Evolutionary conservation across 2,113 vertebrate species (phyloP), one percentile per base, ranked within the genome.

Genomic region (Ammodytes dubius): DNA sequence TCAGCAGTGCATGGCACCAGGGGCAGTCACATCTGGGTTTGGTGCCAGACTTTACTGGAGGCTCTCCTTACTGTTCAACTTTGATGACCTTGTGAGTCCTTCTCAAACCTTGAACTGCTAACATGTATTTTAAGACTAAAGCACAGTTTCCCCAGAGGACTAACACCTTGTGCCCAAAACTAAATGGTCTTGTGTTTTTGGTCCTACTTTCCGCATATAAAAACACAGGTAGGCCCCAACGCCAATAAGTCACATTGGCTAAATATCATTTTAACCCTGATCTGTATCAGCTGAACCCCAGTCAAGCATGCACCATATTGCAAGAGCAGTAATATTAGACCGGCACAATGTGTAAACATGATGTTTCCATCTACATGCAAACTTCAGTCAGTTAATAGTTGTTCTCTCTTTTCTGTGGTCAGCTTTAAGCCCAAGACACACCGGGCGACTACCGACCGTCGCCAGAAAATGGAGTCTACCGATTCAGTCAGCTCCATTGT

Each of bases 11-110:
- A 11, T 42, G 73, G 54, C 17, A 7, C n/a, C 50, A 27, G 0
- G n/a, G 45, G 40, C 49, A 47, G 37, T n/a, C 17, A 63, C 40
- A 78, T 71, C 60, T 52, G 54, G 37, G 14, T 37, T 46, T 15
- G 12, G 15, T 42, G 57, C 57, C 74, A 43, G 70, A 70, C 43
- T n/a, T 70, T 27, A 13, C 47, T 46, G 37, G 14, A 12, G 42
- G 47, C 13, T 27, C 11, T 37, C 7, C 14, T 19, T 11, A 37
- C 9, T 6, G 54, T 4, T 60, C 42, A 11, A 19, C 52, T 60
- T 49, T 40, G 17, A 54, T 10, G 10, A 43, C n/a, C 39, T 8
- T 37, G n/a, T 42, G 59, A 15, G 40, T 43, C 40, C 14, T n/a
- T 61, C 40, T 75, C n/a, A 17, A 49, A 45, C 45, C 0, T 3